A percentile compares a stretch with the other conserved stretches of the same genome.
Conservation (phyloP, 1,140 invertebrate genomes). For the Eumaeus atala region DNA sequence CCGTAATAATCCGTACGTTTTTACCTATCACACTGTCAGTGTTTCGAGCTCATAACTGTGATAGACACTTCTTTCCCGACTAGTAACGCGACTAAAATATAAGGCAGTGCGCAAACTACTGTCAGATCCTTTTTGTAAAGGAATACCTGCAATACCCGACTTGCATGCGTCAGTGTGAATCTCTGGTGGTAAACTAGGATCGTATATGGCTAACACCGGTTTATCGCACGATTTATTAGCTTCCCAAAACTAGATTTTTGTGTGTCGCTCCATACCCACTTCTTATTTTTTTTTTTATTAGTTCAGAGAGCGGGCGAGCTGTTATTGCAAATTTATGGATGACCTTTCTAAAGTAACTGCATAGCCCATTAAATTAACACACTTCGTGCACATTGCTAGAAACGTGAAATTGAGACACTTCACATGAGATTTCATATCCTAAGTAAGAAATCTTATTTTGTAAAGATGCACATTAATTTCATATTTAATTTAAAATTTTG, state of each 20-base stretch:
- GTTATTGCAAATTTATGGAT: conserved; percentile 20
- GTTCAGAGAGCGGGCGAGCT: conserved; percentile 25
- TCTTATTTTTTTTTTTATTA: conserved; percentile 43
- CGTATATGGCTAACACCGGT: conserved; percentile 30
- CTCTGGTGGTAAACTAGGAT: conserved; percentile 15
- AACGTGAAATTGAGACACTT: conserved; percentile 12
- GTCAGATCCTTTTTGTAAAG: conserved; percentile 21
- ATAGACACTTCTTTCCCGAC: conserved; percentile 51
- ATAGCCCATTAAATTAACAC: conserved; percentile 42
- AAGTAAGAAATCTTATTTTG: conserved; percentile 21
- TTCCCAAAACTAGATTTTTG: conserved; percentile 31
- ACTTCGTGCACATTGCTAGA: conserved; percentile 26
- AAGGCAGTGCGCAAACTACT: conserved; percentile 14
- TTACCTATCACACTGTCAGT: conserved; percentile 60
- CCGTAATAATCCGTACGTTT: conserved; percentile 66
- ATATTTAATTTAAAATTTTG: conserved; percentile 21
- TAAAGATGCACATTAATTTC: conserved; percentile 28
- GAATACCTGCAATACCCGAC: conserved; percentile 23
- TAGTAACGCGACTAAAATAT: conserved; percentile 32
- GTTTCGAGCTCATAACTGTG: conserved; percentile 61
- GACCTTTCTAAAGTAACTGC: conserved; percentile 32
- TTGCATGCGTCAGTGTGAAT: conserved; percentile 27
- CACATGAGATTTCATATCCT: conserved; percentile 17
- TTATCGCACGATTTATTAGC: conserved; percentile 19
- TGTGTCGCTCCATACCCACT: conserved; percentile 38